These are phyloP conservation scores for Ascaphus truei DNA, from an alignment of 2,113 vertebrate genomes.

Conservation along the genomic window DNA sequence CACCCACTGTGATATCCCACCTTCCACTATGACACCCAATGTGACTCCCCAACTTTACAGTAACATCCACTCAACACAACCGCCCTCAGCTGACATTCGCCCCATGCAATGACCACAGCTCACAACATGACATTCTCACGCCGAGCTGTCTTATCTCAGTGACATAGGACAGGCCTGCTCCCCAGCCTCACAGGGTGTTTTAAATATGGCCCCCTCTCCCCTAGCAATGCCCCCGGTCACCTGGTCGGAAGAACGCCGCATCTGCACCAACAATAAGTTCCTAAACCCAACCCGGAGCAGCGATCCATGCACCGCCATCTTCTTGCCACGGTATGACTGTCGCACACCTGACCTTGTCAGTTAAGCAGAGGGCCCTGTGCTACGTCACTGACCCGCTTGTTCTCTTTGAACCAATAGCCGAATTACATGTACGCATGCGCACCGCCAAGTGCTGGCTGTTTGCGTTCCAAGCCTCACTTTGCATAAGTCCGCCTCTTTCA, in stretches of 20 bases:
- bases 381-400: neutral
- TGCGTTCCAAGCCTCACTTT: neutral
- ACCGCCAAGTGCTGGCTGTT: neutral
- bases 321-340: no score
- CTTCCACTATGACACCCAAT: no score
- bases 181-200: neutral
- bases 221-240: neutral
- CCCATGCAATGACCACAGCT: no score
- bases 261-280: conserved; percentile 10
- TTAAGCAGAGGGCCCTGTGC: neutral
- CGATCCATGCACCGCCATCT: conserved; percentile 4
- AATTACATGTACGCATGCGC: neutral
- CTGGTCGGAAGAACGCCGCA: conserved; percentile 27
- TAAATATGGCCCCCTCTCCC: neutral
- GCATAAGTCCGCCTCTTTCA: no score
- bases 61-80: neutral
- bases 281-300: neutral
- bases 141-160: no score
- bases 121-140: no score
- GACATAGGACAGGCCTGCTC: no score
- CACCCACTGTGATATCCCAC: no score
- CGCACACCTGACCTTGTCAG: conserved; percentile 23
- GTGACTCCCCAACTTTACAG: neutral
- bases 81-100: no score
- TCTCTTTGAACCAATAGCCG: neutral